A percentile compares a stretch with the other conserved stretches of the same genome.
Evolutionary conservation across 1,140 invertebrate genomes (phyloP).

Genomic region (Zaprionus ghesquierei): DNA sequence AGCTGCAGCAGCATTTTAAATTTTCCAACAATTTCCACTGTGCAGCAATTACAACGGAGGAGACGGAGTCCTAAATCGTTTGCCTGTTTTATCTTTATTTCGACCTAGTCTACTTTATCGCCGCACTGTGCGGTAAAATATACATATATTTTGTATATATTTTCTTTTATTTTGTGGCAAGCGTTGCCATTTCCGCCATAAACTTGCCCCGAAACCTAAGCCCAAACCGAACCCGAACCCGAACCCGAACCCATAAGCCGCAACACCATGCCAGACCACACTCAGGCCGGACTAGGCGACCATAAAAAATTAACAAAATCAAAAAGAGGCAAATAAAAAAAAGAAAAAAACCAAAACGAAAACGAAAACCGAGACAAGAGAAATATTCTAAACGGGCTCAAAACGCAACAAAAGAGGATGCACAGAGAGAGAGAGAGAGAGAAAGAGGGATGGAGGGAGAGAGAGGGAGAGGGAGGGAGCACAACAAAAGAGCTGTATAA

Average conservation of each 20-base stretch:
- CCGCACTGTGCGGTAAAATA: slow-evolving; percentile 45
- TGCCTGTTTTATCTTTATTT: slow-evolving; percentile 73
- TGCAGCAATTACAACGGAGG: slow-evolving; percentile 64
- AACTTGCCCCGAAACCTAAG: slow-evolving; percentile 33
- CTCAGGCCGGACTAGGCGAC: slow-evolving; percentile 46
- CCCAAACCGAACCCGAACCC: neutral
- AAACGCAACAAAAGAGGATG: slow-evolving; percentile 11
- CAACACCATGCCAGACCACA: slow-evolving; percentile 32
- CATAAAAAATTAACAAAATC: slow-evolving; percentile 77
- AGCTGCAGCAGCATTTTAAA: slow-evolving; percentile 45
- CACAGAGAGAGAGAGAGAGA: neutral
- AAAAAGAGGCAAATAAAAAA: slow-evolving; percentile 42
- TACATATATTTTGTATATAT: slow-evolving; percentile 51
- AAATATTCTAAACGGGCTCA: slow-evolving; percentile 64
- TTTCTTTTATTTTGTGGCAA: slow-evolving; percentile 79
- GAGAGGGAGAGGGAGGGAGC: neutral
- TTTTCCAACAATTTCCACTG: slow-evolving; percentile 44
- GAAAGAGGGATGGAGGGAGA: neutral
- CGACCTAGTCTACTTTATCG: slow-evolving; percentile 76
- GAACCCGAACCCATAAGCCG: slow-evolving; percentile 30
- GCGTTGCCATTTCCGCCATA: slow-evolving; percentile 76
- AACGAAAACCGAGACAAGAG: slow-evolving; percentile 21
- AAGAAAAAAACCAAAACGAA: too few species aligned
- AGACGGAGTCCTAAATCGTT: slow-evolving; percentile 46
- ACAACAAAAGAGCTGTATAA: slow-evolving; percentile 45